Base-by-base conservation (phyloP, 2,797 vertebrate species). In the Danio jaintianensis region DNA sequence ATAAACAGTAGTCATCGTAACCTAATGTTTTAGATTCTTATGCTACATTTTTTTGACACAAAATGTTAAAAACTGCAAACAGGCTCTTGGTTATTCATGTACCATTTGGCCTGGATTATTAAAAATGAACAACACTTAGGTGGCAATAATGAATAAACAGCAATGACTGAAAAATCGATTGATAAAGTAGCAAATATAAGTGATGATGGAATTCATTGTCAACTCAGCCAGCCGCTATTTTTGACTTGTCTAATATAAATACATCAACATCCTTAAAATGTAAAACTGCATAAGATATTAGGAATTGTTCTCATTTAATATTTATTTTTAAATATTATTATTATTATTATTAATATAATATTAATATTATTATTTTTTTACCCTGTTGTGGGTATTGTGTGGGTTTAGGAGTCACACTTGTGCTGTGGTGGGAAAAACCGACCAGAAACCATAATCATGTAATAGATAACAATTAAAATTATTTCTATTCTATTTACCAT, bases 21-120 rank as follows among this genome's bases (percentile, higher is more conserved):
- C 42, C 12, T 59, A 69, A 58, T 22, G 1, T 40, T 22, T 50
- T 6, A 71, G 45, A 71, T 62, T 45, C 3, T 29, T 72, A 62
- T 47, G 69, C 59, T 73, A 66, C 59, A 73, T 64, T 73, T 53
- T 72, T 55, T 70, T 42, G 55, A 64, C 40, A 70, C 45, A 72
- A 53, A 79, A 72, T 56, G 20, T 63, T 43, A 52, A 55, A 68
- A 71, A 45, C 1, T 18, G 0, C 58, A 71, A 62, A 71, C 15
- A 45, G 48, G 56, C 38, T 79, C 10, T 7, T 36, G 18, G 47
- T 50, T 40, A 59, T 18, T 43, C 2, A 7, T 40, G 36, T 36
- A 58, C 63, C 50, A 16, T 69, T 79, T 61, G 67, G 38, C 67
- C 56, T 29, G 58, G 7, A 40, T 12, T 12, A n/a, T 36, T 59